These are phyloP conservation scores for Aphidius ervi DNA, from an alignment of 1,140 invertebrate genomes.

Conservation along the genomic window DNA sequence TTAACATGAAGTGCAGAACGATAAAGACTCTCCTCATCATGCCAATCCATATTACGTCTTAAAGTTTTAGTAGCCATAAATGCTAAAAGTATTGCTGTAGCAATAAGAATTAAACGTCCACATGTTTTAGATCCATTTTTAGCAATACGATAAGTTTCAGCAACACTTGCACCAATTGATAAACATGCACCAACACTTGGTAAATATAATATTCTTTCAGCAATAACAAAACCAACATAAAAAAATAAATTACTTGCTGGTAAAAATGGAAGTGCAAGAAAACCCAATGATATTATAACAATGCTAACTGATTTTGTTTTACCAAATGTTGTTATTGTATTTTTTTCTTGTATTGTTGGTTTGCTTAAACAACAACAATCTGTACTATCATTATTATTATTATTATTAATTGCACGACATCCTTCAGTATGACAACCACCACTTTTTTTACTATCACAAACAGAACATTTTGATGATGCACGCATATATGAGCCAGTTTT, in stretches of 20 bases:
- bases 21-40: conserved; percentile 89
- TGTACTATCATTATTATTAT: conserved; percentile 50
- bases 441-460: conserved; percentile 44
- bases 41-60: conserved; percentile 84
- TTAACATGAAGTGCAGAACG: conserved; percentile 86
- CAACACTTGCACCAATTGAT: conserved; percentile 64
- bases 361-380: conserved; percentile 39
- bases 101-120: conserved; percentile 47
- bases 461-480: conserved; percentile 39
- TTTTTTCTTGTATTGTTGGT: not conserved
- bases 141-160: conserved; percentile 51
- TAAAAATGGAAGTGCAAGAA: conserved; percentile 85
- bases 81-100: conserved; percentile 61
- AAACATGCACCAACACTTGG: conserved; percentile 95
- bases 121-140: conserved; percentile 49
- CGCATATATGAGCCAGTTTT: conserved; percentile 25
- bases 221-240: conserved; percentile 95
- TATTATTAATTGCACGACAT: conserved; percentile 52
- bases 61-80: conserved; percentile 74
- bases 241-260: conserved; percentile 92
- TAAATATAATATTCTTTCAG: conserved; percentile 90
- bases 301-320: conserved; percentile 42
- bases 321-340: conserved; percentile 19
- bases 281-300: conserved; percentile 64
- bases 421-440: conserved; percentile 49